Percentiles rank a stretch among this genome's conserved stretches.
These are phyloP conservation scores for Helobdella robusta DNA, from an alignment of 2,888 invertebrate genomes.

Conservation along the genomic window DNA sequence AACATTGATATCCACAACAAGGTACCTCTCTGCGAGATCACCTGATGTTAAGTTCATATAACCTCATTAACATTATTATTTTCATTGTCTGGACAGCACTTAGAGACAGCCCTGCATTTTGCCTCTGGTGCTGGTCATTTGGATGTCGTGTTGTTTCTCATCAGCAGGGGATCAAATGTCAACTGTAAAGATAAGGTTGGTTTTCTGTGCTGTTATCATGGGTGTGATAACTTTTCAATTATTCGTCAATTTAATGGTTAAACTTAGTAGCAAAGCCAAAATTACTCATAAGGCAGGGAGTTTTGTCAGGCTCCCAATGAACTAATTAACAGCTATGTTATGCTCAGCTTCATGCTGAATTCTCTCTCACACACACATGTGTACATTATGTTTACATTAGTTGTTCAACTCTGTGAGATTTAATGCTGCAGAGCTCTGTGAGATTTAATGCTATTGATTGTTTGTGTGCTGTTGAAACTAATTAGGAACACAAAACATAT, in stretches of 20 bases:
- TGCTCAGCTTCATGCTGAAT: too few species aligned
- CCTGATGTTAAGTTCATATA: not conserved
- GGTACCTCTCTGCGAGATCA: not conserved
- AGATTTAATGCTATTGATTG: too few species aligned
- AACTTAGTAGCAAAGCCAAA: not conserved
- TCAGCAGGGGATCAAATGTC: constrained; percentile 13
- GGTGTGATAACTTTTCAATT: too few species aligned
- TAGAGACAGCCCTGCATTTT: constrained; percentile 26
- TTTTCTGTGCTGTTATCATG: too few species aligned
- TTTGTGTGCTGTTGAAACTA: too few species aligned
- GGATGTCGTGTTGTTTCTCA: constrained; percentile 19
- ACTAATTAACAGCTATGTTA: too few species aligned
- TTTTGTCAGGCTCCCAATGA: too few species aligned
- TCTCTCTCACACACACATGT: too few species aligned
- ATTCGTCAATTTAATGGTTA: not conserved
- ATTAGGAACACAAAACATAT: too few species aligned
- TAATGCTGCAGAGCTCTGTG: too few species aligned
- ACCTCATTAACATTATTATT: not conserved
- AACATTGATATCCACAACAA: constrained; percentile 12
- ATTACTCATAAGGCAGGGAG: not conserved
- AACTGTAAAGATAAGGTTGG: constrained; percentile 22
- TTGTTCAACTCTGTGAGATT: too few species aligned
- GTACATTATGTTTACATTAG: too few species aligned
- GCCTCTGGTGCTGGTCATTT: constrained; percentile 25
- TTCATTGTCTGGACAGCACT: constrained; percentile 33